A percentile compares a stretch with the other conserved stretches of the same genome.
Evolutionary conservation across 2,888 invertebrate species (phyloP).

Genomic region (Macaria notata): DNA sequence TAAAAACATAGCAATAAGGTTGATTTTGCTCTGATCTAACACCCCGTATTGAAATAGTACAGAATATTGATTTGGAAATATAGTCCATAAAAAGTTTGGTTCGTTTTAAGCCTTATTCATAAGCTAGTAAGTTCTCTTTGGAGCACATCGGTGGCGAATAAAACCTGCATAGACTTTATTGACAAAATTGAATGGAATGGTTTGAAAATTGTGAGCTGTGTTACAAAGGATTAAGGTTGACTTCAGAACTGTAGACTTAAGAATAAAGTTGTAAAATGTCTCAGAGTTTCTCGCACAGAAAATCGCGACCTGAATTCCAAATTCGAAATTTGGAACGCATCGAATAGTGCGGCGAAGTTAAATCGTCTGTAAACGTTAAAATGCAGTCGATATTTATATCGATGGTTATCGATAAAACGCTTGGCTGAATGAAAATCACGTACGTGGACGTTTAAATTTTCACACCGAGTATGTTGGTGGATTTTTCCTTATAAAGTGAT

Average conservation of each 20-base stretch:
- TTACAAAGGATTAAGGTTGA: slow-evolving; percentile 25
- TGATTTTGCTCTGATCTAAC: not conserved
- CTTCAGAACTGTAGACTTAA: slow-evolving; percentile 20
- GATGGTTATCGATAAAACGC: slow-evolving; percentile 50
- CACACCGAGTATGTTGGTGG: slow-evolving; percentile 20
- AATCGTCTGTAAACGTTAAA: slow-evolving; percentile 62
- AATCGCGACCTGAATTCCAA: slow-evolving; percentile 69
- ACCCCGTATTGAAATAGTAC: too few species aligned
- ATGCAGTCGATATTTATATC: slow-evolving; percentile 67
- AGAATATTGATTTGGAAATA: slow-evolving; percentile 11
- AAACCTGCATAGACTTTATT: slow-evolving; percentile 7
- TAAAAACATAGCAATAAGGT: not conserved
- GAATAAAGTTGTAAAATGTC: slow-evolving; percentile 51
- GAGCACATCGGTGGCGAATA: not conserved
- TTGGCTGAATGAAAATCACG: slow-evolving; percentile 55
- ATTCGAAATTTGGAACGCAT: slow-evolving; percentile 60
- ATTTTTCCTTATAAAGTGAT: slow-evolving; percentile 35
- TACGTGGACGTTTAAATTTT: slow-evolving; percentile 40
- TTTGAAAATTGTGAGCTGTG: slow-evolving; percentile 12
- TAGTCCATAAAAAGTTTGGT: slow-evolving; percentile 5
- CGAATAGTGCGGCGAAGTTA: slow-evolving; percentile 70
- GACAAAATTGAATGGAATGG: not conserved
- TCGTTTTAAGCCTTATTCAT: not conserved
- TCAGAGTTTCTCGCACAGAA: slow-evolving; percentile 57
- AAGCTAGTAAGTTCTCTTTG: not conserved